Conservation (phyloP, 2,888 invertebrate species). For the Biston stratarius region DNA sequence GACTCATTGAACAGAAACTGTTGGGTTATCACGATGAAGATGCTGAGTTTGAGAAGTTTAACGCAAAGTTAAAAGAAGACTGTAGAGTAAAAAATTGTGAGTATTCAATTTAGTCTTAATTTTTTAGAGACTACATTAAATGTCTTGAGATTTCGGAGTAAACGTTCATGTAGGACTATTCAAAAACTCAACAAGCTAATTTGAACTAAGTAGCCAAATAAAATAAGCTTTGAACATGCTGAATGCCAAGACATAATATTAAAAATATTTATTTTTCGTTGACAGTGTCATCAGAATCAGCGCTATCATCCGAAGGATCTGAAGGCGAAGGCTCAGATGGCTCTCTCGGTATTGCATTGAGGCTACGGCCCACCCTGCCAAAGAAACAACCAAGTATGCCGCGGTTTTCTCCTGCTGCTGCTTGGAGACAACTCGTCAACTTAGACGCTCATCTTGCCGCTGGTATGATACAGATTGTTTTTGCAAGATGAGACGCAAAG, state of each 20-base stretch:
- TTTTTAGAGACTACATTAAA: too few species aligned
- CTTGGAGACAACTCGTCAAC: conserved; percentile 91
- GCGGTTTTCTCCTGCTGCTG: conserved; percentile 93
- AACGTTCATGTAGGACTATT: background rate
- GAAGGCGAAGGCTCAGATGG: conserved; percentile 80
- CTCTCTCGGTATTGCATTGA: conserved; percentile 89
- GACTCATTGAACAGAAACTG: conserved; percentile 77
- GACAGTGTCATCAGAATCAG: conserved; percentile 85
- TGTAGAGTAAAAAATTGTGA: conserved; percentile 72
- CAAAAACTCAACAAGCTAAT: background rate
- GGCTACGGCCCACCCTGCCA: conserved; percentile 92
- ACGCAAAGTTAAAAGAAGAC: conserved; percentile 72
- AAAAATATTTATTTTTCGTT: background rate
- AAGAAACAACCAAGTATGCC: conserved; percentile 92
- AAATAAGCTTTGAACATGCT: too few species aligned
- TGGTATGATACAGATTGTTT: conserved; percentile 53
- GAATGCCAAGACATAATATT: background rate
- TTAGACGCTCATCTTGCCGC: conserved; percentile 84
- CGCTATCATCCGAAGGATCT: conserved; percentile 83
- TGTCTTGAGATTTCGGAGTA: too few species aligned
- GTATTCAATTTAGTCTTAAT: background rate
- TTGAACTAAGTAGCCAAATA: too few species aligned
- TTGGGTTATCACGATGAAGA: conserved; percentile 78
- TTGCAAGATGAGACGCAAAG: background rate
- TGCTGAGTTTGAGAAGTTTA: conserved; percentile 75